Evolutionary conservation across 2,888 invertebrate species (phyloP).

Genomic region (Nymphalis c-album): DNA sequence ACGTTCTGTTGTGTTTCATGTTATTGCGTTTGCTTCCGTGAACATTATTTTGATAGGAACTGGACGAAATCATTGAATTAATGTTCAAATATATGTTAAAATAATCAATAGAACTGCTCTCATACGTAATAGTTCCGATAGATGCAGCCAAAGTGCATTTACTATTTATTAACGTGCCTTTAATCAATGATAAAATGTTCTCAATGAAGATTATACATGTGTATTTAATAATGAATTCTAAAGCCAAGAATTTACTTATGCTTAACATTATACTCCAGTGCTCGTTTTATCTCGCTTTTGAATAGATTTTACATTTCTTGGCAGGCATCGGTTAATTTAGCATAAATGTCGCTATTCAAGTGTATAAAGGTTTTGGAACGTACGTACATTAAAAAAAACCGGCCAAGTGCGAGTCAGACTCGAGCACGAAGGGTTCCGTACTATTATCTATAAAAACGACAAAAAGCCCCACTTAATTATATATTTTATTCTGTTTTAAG

Average conservation of each 20-base stretch:
- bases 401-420: too few relatives aligned
- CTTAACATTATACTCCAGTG: conserved; percentile 29
- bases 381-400: not conserved
- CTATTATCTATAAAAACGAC: too few relatives aligned
- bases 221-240: conserved; percentile 27
- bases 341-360: not conserved
- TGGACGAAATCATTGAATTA: not conserved
- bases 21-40: too few relatives aligned
- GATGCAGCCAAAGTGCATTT: conserved; percentile 23
- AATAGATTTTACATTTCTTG: conserved; percentile 24
- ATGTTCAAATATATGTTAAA: not conserved
- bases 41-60: too few relatives aligned
- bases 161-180: conserved; percentile 14
- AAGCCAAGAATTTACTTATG: conserved; percentile 37
- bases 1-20: too few relatives aligned
- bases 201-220: conserved; percentile 26
- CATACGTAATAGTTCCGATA: conserved; percentile 7
- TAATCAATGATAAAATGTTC: conserved; percentile 27
- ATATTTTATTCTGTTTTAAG: too few relatives aligned
- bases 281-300: conserved; percentile 25
- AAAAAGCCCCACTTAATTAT: too few relatives aligned
- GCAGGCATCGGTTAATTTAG: conserved; percentile 26
- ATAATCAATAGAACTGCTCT: not conserved
- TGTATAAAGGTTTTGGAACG: conserved; percentile 1
- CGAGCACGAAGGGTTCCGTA: too few relatives aligned